These are phyloP conservation scores for Shargacucullia verbasci DNA, from an alignment of 2,888 invertebrate genomes.

Conservation along the genomic window DNA sequence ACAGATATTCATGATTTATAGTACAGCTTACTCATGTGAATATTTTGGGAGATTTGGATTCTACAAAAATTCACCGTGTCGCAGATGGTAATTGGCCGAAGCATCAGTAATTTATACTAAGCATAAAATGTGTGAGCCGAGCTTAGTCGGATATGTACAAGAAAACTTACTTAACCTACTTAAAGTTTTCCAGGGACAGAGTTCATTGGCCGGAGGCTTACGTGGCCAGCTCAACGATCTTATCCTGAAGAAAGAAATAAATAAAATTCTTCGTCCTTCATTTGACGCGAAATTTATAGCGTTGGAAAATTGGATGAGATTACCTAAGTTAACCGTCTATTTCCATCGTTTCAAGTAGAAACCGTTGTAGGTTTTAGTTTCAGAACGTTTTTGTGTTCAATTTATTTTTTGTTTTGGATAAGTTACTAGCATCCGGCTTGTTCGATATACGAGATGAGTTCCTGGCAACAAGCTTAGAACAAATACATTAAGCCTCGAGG, in stretches of 20 bases:
- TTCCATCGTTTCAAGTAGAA: too few species aligned
- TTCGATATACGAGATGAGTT: too few species aligned
- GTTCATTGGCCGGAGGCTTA: slow-evolving; percentile 13
- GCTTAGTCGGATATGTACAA: slow-evolving; percentile 8
- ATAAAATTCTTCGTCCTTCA: slow-evolving; percentile 1
- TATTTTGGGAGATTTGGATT: too few species aligned
- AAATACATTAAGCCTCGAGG: too few species aligned
- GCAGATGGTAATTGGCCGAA: not conserved
- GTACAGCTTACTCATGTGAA: too few species aligned
- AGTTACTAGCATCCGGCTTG: too few species aligned
- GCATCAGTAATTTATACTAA: slow-evolving; percentile 1
- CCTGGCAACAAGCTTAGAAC: too few species aligned
- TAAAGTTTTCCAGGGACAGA: slow-evolving; percentile 18
- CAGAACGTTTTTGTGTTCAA: too few species aligned
- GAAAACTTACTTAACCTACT: slow-evolving; percentile 21
- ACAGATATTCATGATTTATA: too few species aligned
- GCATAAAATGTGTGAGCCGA: slow-evolving; percentile 14
- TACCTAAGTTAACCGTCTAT: not conserved
- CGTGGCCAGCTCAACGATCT: slow-evolving; percentile 13
- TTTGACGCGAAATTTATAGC: slow-evolving; percentile 6
- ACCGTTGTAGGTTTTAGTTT: too few species aligned
- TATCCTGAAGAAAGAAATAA: slow-evolving; percentile 9
- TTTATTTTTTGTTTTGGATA: too few species aligned
- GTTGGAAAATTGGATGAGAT: slow-evolving; percentile 4
- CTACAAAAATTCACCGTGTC: too few species aligned